Evolutionary conservation across 2,113 vertebrate species (phyloP).

Genomic region (Drymodes brunneopygia): DNA sequence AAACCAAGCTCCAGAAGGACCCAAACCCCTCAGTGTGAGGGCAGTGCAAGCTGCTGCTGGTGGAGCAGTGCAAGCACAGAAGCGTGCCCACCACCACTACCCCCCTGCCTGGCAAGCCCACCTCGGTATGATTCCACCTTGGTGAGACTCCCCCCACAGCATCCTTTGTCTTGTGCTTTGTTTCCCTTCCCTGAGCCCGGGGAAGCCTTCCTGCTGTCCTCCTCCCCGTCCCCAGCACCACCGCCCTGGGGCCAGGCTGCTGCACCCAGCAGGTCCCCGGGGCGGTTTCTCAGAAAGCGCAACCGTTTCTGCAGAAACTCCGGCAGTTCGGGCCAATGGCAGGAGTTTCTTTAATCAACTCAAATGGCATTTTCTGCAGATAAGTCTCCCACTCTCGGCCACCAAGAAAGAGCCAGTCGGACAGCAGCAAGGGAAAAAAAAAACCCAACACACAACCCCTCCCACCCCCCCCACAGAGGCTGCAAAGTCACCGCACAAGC

Average conservation of each 20-base stretch:
- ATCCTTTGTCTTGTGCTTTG: not conserved
- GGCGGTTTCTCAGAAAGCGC: not conserved
- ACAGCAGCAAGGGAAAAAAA: not conserved
- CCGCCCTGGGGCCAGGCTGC: not conserved
- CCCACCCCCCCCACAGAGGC: not conserved
- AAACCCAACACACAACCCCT: not conserved
- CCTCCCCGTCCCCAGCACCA: not conserved
- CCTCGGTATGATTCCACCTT: rapidly evolving
- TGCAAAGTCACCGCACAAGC: slow-evolving; percentile 56
- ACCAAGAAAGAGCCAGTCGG: slow-evolving; percentile 1
- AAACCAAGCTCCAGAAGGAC: not conserved
- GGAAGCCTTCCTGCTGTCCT: not conserved
- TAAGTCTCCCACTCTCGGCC: not conserved
- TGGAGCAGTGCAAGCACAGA: not conserved
- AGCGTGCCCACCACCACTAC: not conserved
- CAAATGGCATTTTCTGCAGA: slow-evolving; percentile 28
- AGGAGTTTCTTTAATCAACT: slow-evolving; percentile 40
- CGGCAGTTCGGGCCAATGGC: not conserved
- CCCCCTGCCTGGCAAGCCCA: not conserved
- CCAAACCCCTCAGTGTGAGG: not conserved
- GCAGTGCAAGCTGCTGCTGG: not conserved
- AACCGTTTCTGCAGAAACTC: slow-evolving; percentile 26
- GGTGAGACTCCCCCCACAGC: rapidly evolving
- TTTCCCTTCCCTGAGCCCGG: not conserved
- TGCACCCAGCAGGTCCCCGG: not conserved